phyloP scores from a whole-genome alignment of 2,113 vertebrate species.

The Anguilla rostrata region DNA sequence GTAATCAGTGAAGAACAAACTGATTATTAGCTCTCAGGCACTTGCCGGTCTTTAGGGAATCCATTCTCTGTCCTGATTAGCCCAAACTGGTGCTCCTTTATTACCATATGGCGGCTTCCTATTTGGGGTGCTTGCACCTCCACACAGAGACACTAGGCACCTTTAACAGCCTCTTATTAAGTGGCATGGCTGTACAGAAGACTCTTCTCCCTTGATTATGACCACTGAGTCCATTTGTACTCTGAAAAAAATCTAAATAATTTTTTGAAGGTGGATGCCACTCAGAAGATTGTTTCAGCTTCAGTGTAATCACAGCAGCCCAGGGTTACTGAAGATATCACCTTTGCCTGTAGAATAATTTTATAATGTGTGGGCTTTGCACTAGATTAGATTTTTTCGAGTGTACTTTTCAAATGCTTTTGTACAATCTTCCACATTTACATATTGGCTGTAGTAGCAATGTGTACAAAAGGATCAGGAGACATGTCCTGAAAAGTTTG shows the following conservation, averaged over 20 bases:
- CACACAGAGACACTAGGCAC: slow-evolving; percentile 59
- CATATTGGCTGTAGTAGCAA: too few relatives aligned
- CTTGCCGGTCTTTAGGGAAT: slow-evolving; percentile 82
- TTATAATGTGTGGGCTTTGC: not conserved
- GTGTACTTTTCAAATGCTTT: too few relatives aligned
- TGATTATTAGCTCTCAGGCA: slow-evolving; percentile 88
- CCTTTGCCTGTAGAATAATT: not conserved
- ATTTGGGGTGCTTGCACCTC: slow-evolving; percentile 64
- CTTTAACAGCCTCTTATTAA: slow-evolving; percentile 76
- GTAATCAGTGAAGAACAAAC: slow-evolving; percentile 92
- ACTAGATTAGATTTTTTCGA: not conserved
- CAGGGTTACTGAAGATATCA: not conserved
- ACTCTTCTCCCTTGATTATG: slow-evolving; percentile 79
- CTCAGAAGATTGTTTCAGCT: slow-evolving; percentile 59
- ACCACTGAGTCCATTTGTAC: slow-evolving; percentile 75
- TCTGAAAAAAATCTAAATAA: slow-evolving; percentile 62
- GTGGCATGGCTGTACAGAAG: slow-evolving; percentile 61
- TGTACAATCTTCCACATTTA: too few relatives aligned
- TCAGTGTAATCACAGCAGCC: slow-evolving; percentile 42
- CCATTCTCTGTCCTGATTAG: slow-evolving; percentile 81
- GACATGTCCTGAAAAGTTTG: too few relatives aligned
- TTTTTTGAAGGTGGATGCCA: slow-evolving; percentile 78
- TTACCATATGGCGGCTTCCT: slow-evolving; percentile 70
- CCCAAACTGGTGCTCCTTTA: slow-evolving; percentile 71
- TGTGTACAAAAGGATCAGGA: too few relatives aligned